phyloP scores from a whole-genome alignment of 2,113 vertebrate species.

The Mobula hypostoma region DNA sequence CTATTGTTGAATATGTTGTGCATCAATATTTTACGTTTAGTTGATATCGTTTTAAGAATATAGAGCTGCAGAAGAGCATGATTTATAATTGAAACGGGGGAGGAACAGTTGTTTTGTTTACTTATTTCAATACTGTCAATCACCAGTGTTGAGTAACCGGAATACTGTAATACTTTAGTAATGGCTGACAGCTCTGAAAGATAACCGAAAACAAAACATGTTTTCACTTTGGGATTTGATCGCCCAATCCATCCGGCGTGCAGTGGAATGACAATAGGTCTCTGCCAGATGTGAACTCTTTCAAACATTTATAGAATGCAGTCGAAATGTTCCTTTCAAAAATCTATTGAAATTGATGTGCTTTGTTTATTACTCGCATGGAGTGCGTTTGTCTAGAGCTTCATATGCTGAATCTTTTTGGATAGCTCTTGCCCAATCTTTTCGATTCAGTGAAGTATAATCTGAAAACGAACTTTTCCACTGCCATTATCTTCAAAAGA shows the following conservation, averaged over 20 bases:
- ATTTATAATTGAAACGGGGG: not conserved
- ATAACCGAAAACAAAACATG: not conserved
- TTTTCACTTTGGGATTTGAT: not conserved
- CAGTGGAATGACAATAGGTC: not conserved
- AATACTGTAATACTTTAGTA: not conserved
- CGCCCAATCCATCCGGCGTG: not conserved
- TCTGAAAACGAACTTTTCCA: not conserved
- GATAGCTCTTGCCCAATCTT: not conserved
- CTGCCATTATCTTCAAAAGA: not conserved
- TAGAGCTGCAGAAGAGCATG: not conserved
- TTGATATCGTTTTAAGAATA: not conserved
- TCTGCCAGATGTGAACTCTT: not conserved
- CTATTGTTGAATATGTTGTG: not conserved
- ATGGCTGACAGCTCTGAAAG: not conserved
- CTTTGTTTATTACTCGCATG: not conserved
- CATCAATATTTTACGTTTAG: not conserved
- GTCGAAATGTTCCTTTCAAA: not conserved
- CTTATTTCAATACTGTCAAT: not conserved
- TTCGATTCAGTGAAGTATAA: not conserved
- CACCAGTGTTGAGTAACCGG: too few species aligned
- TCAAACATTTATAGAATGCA: not conserved
- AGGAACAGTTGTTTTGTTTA: not conserved
- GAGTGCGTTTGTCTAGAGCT: not conserved
- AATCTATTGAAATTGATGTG: not conserved
- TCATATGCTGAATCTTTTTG: not conserved